Conservation (phyloP, 2,888 invertebrate genomes). For the Nowickia ferox region DNA sequence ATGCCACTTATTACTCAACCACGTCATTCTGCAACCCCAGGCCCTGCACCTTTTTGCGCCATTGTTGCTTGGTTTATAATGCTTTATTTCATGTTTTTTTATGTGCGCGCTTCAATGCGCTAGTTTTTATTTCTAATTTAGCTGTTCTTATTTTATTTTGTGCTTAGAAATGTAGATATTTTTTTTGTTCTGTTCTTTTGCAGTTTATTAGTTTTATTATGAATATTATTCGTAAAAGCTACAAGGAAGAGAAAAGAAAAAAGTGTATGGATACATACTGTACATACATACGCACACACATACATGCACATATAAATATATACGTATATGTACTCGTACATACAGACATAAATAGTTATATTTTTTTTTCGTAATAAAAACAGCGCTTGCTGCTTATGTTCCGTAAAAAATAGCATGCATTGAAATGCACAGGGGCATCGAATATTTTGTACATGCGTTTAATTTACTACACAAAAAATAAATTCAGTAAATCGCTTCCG, state of each 20-base stretch:
- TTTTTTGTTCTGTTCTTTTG: neutral
- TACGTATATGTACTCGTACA: no score
- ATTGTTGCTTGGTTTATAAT: neutral
- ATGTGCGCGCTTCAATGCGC: neutral
- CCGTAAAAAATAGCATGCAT: neutral
- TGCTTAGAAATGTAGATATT: neutral
- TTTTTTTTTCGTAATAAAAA: neutral
- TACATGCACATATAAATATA: no score
- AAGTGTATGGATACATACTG: neutral
- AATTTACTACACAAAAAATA: no score
- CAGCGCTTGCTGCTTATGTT: neutral
- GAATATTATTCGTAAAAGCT: constrained; percentile 46
- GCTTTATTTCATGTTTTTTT: constrained; percentile 7
- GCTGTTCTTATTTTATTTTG: constrained; percentile 15
- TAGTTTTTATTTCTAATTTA: constrained; percentile 16
- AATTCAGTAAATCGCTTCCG: no score
- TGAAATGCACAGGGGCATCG: neutral
- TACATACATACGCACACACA: neutral
- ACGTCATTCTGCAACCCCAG: neutral
- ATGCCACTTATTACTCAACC: constrained; percentile 54
- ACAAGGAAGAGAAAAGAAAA: constrained; percentile 3
- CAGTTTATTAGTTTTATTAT: constrained; percentile 63
- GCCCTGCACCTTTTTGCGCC: neutral
- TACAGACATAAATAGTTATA: neutral
- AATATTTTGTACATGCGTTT: neutral